Conservation (phyloP, 2,113 vertebrate genomes). For the Seriola quinqueradiata region DNA sequence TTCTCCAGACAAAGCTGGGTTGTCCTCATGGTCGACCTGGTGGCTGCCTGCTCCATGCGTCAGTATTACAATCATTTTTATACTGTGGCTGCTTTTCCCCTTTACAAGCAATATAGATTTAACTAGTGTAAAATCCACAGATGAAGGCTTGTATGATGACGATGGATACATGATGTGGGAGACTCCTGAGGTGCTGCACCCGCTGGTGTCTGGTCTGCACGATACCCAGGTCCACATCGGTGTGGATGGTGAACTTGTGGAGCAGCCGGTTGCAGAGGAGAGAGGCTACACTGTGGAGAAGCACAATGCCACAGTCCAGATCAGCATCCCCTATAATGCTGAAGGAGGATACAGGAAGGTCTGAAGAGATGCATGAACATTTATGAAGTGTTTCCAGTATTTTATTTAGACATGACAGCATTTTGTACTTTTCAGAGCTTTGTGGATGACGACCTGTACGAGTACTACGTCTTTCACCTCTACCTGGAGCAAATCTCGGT, state of each 20-base stretch:
- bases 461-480: constrained; percentile 65
- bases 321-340: constrained; percentile 70
- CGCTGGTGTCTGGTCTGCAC: constrained; percentile 8
- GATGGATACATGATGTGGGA: constrained; percentile 57
- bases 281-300: constrained; percentile 49
- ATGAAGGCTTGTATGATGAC: constrained; percentile 52
- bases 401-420: neutral
- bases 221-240: constrained; percentile 42
- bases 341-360: constrained; percentile 77
- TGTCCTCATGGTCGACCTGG: constrained; percentile 70
- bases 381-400: too few relatives aligned
- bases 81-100: too few relatives aligned
- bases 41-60: constrained; percentile 72
- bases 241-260: constrained; percentile 51
- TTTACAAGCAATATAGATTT: too few relatives aligned
- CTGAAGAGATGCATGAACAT: too few relatives aligned
- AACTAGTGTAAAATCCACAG: constrained; percentile 37
- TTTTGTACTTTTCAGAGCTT: constrained; percentile 56
- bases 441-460: constrained; percentile 43
- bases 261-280: constrained; percentile 2
- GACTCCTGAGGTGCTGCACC: constrained; percentile 60
- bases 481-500: constrained; percentile 66
- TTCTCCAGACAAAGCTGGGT: constrained; percentile 74
- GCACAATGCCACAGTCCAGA: constrained; percentile 1
- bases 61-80: constrained; percentile 1